Percentiles rank a stretch among this genome's conserved stretches.
phyloP scores from a whole-genome alignment of 53 echinoderm and acorn worm genomes.

The Temnopleurus reevesii region DNA sequence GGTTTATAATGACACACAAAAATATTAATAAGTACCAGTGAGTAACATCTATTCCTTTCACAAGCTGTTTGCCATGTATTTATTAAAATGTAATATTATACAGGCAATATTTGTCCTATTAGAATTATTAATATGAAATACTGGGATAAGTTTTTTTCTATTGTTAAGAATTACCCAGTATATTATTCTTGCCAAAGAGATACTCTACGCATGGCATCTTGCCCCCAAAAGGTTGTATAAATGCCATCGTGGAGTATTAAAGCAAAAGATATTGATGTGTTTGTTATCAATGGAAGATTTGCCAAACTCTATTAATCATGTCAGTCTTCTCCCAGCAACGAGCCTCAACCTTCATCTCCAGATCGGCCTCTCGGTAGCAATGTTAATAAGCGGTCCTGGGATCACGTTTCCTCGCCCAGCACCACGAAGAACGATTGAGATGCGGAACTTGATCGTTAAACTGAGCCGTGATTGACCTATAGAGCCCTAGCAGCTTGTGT shows the following conservation, averaged over 20 bases:
- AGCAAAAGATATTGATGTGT: background rate
- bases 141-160: too few species aligned
- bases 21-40: too few species aligned
- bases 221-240: too few species aligned
- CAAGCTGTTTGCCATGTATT: too few species aligned
- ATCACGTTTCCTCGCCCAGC: slow-evolving; percentile 11
- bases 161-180: too few species aligned
- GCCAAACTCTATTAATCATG: slow-evolving; percentile 16
- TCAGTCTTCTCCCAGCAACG: background rate
- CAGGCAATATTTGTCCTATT: too few species aligned
- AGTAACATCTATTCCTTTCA: too few species aligned
- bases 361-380: slow-evolving; percentile 21
- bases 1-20: too few species aligned
- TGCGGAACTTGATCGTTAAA: slow-evolving; percentile 8
- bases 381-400: slow-evolving; percentile 13
- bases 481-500: background rate
- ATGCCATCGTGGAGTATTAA: background rate
- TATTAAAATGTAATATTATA: too few species aligned
- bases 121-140: too few species aligned
- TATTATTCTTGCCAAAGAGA: too few species aligned
- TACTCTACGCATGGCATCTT: too few species aligned
- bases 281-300: background rate
- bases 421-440: background rate
- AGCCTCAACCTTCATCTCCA: background rate
- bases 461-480: slow-evolving; percentile 39